Conservation (phyloP, 92 coral and sea anemone genomes). For the Galaxea fascicularis region DNA sequence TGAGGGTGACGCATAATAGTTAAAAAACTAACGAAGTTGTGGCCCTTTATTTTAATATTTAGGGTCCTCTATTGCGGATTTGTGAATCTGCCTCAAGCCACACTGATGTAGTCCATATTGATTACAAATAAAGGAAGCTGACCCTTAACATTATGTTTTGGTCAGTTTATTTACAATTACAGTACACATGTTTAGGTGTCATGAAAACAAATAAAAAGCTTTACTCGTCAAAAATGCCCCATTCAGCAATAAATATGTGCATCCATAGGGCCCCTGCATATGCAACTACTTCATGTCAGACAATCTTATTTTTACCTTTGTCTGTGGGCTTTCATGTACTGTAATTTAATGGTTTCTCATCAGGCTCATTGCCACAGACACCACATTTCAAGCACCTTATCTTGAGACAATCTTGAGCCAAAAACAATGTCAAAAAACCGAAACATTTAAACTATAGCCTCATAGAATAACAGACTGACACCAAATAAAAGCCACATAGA, state of each 20-base stretch:
- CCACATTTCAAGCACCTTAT: slow-evolving; percentile 28
- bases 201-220: slow-evolving; percentile 6
- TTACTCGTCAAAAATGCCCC: not conserved
- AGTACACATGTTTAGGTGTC: not conserved
- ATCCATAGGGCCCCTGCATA: slow-evolving; percentile 10
- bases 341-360: slow-evolving; percentile 18
- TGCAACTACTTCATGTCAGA: slow-evolving; percentile 9
- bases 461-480: slow-evolving; percentile 17
- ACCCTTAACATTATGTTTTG: not conserved
- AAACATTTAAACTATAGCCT: slow-evolving; percentile 14
- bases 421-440: not conserved
- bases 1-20: slow-evolving; percentile 8
- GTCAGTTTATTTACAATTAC: not conserved
- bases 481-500: slow-evolving; percentile 11
- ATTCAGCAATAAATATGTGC: slow-evolving; percentile 2
- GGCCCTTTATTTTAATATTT: not conserved
- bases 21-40: slow-evolving; percentile 13
- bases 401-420: slow-evolving; percentile 24
- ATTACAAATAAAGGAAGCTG: slow-evolving; percentile 1
- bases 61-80: not conserved
- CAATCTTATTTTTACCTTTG: slow-evolving; percentile 32
- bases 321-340: slow-evolving; percentile 40
- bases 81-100: slow-evolving; percentile 7
- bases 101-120: slow-evolving; percentile 5
- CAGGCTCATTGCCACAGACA: slow-evolving; percentile 31